These are phyloP conservation scores for Drosophila nigrodunni DNA, from an alignment of 1,140 invertebrate genomes.

Conservation along the genomic window DNA sequence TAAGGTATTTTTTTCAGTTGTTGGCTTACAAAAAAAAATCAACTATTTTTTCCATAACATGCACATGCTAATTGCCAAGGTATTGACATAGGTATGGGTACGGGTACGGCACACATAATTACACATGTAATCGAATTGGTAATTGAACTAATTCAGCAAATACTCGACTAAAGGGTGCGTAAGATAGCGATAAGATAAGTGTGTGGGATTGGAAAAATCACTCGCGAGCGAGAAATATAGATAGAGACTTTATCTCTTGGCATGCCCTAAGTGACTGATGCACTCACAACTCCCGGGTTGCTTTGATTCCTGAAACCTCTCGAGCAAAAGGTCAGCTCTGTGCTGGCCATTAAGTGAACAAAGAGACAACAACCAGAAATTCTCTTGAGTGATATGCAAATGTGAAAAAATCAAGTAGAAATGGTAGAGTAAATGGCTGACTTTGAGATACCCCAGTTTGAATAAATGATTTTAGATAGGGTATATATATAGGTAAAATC, in stretches of 20 bases:
- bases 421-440: no score
- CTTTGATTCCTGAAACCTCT: no score
- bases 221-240: neutral
- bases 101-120: neutral
- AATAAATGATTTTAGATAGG: no score
- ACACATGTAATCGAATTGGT: neutral
- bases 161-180: neutral
- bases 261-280: neutral
- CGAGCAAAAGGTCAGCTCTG: slow-evolving; percentile 26
- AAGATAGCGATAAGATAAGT: neutral
- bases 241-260: neutral
- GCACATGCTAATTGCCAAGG: slow-evolving; percentile 22
- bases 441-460: no score
- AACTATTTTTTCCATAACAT: slow-evolving; percentile 1
- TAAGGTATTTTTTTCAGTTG: neutral
- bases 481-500: no score
- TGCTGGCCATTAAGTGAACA: slow-evolving; percentile 34
- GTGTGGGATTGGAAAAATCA: neutral
- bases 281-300: neutral
- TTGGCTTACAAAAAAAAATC: neutral
- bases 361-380: slow-evolving; percentile 4
- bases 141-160: slow-evolving; percentile 9
- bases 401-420: neutral
- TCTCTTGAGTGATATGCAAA: slow-evolving; percentile 43
- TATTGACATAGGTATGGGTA: neutral